Conservation (phyloP, 2,113 vertebrate species). For the Charadrius vociferus region DNA sequence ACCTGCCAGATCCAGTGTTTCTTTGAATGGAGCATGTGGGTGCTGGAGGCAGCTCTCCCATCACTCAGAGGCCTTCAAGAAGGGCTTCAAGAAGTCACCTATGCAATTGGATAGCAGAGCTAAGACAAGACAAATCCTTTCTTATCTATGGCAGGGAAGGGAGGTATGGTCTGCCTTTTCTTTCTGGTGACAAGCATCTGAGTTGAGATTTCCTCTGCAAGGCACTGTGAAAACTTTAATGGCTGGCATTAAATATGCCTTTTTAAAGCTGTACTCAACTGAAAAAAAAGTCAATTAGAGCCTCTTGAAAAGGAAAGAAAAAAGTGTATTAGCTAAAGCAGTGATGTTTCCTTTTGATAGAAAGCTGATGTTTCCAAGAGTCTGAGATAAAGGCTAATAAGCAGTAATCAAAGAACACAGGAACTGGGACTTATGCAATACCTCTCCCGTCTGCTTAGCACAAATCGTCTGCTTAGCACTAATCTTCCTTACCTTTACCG, state of each 20-base stretch:
- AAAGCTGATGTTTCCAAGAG: slow-evolving; percentile 33
- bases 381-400: slow-evolving; percentile 41
- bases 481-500: slow-evolving; percentile 8
- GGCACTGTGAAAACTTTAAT: slow-evolving; percentile 19
- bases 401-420: slow-evolving; percentile 47
- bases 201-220: slow-evolving; percentile 12
- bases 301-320: slow-evolving; percentile 18
- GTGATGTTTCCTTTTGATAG: slow-evolving; percentile 55
- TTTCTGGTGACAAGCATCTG: neutral
- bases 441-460: neutral
- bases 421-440: slow-evolving; percentile 15
- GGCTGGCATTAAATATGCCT: slow-evolving; percentile 57
- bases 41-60: neutral
- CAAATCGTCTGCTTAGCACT: slow-evolving; percentile 9
- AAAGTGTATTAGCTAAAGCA: slow-evolving; percentile 30
- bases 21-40: neutral
- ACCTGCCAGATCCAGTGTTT: neutral
- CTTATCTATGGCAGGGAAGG: neutral
- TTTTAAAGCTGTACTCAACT: slow-evolving; percentile 23
- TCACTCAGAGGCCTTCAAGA: neutral
- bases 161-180: neutral
- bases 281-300: slow-evolving; percentile 18
- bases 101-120: neutral
- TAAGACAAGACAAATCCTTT: neutral
- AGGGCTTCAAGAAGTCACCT: neutral